Base-by-base conservation (phyloP, 2,797 vertebrate genomes). In the Hyperoplus immaculatus region DNA sequence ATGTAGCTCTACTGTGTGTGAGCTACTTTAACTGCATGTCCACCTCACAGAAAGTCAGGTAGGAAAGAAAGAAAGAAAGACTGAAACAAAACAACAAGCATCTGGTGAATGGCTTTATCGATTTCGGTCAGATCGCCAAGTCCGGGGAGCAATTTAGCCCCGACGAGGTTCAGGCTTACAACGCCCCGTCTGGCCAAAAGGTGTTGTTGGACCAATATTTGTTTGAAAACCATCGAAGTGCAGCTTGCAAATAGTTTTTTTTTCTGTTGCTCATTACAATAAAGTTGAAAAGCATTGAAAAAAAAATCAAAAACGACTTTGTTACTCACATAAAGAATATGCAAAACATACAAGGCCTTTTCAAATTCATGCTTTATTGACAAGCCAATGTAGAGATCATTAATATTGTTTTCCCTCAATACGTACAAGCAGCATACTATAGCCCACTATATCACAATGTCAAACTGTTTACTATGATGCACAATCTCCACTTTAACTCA, bases 71-170 rank as follows among this genome's bases (percentile, higher is more conserved):
- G 13, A 67, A 78, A 70, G 39, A 65, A 69, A 87, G 29, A 29
- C 29, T 29, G 29, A 29, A 29, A 29, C 29, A 29, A 29, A 29
- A 29, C 29, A 29, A 72, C 54, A 62, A 72, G 49, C 42, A 36
- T 43, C 15, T 18, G 16, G 41, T 65, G 51, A 57, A 11, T 29
- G 8, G 56, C 42, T 59, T 61, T 64, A 92, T 93, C 8, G 85
- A 92, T 92, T 29, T 63, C 9, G 36, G 36, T 63, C 73, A 42
- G 76, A 87, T 87, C 75, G 43, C 66, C 4, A 63, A 50, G 57
- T 77, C 78, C 54, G 68, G 71, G 75, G 81, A 75, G 72, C 84
- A 78, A 83, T 90, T 89, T 77, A 85, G 47, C 29, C 67, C 2
- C 0, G 29, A 42, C 14, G 10, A 54, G 59, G 43, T 65, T 65